Conservation (phyloP, 2,113 vertebrate genomes). For the Leptobrachium leishanense region DNA sequence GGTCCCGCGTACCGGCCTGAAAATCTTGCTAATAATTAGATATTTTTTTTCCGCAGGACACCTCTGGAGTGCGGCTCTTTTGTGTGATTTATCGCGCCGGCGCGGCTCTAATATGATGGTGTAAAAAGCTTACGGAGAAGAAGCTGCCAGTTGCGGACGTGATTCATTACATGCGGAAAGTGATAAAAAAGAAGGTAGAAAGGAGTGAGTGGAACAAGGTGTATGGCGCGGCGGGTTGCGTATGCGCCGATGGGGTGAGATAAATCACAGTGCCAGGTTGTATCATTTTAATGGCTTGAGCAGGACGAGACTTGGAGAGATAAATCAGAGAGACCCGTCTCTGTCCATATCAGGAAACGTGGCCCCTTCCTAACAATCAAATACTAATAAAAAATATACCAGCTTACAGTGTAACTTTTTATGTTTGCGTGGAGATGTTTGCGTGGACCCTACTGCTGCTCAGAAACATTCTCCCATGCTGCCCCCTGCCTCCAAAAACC, state of each 20-base stretch:
- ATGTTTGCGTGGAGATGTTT: no score
- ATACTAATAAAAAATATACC: no score
- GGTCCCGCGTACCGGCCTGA: not conserved
- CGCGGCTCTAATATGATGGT: not conserved
- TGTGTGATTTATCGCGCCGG: not conserved
- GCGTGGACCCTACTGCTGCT: no score
- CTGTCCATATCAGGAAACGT: no score
- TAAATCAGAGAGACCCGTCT: not conserved
- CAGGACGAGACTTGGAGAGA: not conserved
- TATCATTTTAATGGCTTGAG: not conserved
- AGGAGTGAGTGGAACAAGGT: not conserved
- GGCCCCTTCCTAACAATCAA: no score
- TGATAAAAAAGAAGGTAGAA: not conserved
- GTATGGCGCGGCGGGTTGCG: not conserved
- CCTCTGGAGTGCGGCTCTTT: not conserved
- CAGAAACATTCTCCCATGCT: no score
- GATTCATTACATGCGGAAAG: not conserved
- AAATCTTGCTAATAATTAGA: not conserved
- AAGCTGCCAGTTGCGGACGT: not conserved
- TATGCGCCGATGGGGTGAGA: not conserved
- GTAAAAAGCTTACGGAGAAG: slow-evolving; percentile 1
- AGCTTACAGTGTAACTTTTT: no score
- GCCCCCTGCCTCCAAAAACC: no score
- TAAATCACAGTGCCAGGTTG: not conserved
- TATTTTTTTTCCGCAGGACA: not conserved